Evolutionary conservation across 2,888 invertebrate genomes (phyloP).

Genomic region (Tholera decimalis): DNA sequence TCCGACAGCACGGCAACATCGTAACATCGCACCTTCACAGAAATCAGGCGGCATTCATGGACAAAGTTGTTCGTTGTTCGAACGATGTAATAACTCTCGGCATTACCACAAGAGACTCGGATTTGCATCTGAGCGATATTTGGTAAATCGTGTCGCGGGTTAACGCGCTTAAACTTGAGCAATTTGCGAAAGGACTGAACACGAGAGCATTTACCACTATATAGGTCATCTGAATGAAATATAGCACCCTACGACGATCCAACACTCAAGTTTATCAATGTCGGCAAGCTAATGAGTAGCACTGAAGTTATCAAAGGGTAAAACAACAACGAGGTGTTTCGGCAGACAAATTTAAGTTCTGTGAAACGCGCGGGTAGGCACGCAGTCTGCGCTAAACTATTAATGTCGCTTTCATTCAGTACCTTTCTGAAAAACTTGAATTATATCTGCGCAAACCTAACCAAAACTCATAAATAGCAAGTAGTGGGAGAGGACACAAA

Average conservation of each 20-base stretch:
- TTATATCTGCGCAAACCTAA: slow-evolving; percentile 3
- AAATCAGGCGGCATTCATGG: slow-evolving; percentile 58
- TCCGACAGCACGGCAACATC: slow-evolving; percentile 27
- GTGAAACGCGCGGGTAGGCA: slow-evolving; percentile 24
- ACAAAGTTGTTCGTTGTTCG: slow-evolving; percentile 64
- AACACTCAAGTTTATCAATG: slow-evolving; percentile 61
- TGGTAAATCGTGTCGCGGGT: slow-evolving; percentile 72
- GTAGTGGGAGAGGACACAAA: background rate
- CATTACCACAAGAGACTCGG: slow-evolving; percentile 67
- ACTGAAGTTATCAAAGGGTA: slow-evolving; percentile 58
- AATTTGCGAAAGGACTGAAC: slow-evolving; percentile 68
- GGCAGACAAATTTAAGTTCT: slow-evolving; percentile 52
- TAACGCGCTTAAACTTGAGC: slow-evolving; percentile 73
- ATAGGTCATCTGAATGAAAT: slow-evolving; percentile 66
- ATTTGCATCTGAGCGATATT: slow-evolving; percentile 76
- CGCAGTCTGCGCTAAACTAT: slow-evolving; percentile 1
- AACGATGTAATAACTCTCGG: slow-evolving; percentile 68
- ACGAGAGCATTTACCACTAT: slow-evolving; percentile 58
- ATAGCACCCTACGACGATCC: slow-evolving; percentile 43
- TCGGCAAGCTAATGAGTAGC: slow-evolving; percentile 63
- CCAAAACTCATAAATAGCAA: slow-evolving; percentile 32
- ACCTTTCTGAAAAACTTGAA: slow-evolving; percentile 15
- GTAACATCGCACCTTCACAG: slow-evolving; percentile 33
- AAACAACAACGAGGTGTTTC: slow-evolving; percentile 45
- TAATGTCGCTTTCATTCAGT: slow-evolving; percentile 15